Base-by-base conservation (phyloP, 1,140 invertebrate genomes). In the Neodiprion pinetum region DNA sequence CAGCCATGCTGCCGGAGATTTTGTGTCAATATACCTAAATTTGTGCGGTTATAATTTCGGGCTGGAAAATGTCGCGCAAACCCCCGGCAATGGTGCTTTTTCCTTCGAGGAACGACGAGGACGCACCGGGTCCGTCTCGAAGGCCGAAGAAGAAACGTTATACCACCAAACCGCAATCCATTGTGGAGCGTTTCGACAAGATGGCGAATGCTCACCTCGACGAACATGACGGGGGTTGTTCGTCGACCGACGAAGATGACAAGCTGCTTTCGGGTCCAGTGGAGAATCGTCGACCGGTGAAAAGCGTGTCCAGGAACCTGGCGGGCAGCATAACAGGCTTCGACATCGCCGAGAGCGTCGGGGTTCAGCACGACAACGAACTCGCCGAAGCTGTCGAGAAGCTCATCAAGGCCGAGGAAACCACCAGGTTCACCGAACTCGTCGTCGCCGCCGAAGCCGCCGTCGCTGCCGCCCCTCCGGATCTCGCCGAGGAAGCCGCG, bases 401-500 rank as follows among this genome's bases (percentile, higher is more conserved):
- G 61, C 78, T 85, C 11, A 83, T 85, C 0, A 83, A 82, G 74
- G 87, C 87, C 23, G 87, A 88, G 75, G 82, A 85, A 0, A 84
- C 83, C 74, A 78, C 80, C 40, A 76, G 78, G 21, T 87, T 86
- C 76, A 82, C 85, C 21, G 87, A 85, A 40, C 85, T 84, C 9
- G 81, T 88, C 9, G 77, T 81, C 72, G 87, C 86, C 7, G 86
- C 86, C 0, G 86, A 88, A 78, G 81, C 81, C 74, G 86, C 86
- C 5, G 82, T 85, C 17, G 80, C 84, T 40, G 73, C 80, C n/a
- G 86, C 80, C n/a, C 83, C 86, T 9, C 84, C 84, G 8, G 85
- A 88, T 71, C 77, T 82, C 11, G 83, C 86, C 9, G 87, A 88
- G 74, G 86, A 87, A 77, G 87, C 86, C 50, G 86, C 86, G 0